Base-by-base conservation (phyloP, 1,140 invertebrate genomes). In the Macrocentrus cingulum region DNA sequence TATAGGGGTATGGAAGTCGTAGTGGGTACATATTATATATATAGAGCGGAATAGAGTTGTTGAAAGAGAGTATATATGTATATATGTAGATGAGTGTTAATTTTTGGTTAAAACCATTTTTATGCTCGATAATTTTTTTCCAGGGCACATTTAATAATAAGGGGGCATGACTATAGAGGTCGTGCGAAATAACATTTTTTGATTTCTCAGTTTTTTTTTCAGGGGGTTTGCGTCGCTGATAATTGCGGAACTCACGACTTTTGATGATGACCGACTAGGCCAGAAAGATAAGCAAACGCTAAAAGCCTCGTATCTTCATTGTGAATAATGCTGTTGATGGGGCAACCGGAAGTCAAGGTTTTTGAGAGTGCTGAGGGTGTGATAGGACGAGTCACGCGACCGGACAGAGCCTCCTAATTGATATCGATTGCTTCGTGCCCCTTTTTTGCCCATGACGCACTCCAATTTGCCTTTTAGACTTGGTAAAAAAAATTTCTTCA, bases 401-500 rank as follows among this genome's bases (percentile, higher is more conserved):
- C 75, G 77, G 78, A 80, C 76, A 68, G 61, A 74, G 69, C 69
- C 67, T 75, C 77, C 77, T 80, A 80, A 80, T 80, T 80, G 78
- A 77, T 79, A 80, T 79, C 66, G 77, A 80, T 74, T 71, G 42
- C 23, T 32, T 7, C 29, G 6, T 51, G 49, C 49, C 49, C 32
- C 32, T 51, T 51, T 36, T 36, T 51, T 36, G 29, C 13, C n/a
- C 16, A 51, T 37, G 36, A 37, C 36, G 49, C 49, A 39, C 36
- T 36, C 46, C 18, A 20, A 5, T 39, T 13, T 39, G 6, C 29
- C 6, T 34, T 7, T 34, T 11, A 6, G 11, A 7, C 29, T 7
- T 34, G 6, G 11, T 34, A 34, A 34, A 34, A n/a, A n/a, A n/a
- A n/a, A n/a, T n/a, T n/a, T n/a, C n/a, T n/a, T n/a, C n/a, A n/a